Conservation (phyloP, 2,113 vertebrate genomes). For the Aphelocoma coerulescens region DNA sequence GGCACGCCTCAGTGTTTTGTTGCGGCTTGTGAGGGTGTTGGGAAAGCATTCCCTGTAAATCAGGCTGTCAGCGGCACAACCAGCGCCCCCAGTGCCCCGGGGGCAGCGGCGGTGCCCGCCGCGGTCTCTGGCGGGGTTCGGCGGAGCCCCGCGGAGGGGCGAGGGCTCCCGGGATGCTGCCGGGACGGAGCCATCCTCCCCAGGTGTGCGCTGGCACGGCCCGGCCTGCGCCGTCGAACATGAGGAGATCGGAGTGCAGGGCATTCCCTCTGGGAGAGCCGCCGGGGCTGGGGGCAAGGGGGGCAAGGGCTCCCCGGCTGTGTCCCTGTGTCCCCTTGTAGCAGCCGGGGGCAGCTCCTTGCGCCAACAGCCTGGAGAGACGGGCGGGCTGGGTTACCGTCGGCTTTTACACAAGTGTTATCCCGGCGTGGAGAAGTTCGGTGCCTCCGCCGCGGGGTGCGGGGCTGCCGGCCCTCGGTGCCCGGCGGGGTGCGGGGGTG, state of each 20-base stretch:
- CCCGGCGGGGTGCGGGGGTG: background rate
- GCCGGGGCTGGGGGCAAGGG: background rate
- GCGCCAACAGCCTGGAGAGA: background rate
- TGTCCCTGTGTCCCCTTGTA: background rate
- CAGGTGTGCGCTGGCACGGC: background rate
- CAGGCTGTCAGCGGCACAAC: background rate
- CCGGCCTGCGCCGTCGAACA: background rate
- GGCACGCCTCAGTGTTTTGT: constrained; percentile 14
- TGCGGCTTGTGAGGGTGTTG: background rate
- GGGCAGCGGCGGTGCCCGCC: background rate
- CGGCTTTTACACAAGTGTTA: background rate
- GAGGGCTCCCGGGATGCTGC: background rate
- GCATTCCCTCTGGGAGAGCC: background rate
- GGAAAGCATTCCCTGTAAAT: background rate
- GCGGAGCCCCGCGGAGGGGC: background rate
- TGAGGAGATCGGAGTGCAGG: rapidly evolving
- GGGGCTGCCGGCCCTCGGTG: background rate
- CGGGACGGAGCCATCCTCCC: background rate
- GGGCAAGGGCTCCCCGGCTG: rapidly evolving
- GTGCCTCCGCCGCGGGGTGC: background rate
- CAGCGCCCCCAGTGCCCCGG: background rate
- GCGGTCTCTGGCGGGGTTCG: background rate
- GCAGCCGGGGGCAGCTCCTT: background rate
- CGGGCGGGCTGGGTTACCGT: background rate
- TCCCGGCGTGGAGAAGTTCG: background rate